Conservation (phyloP, 2,888 invertebrate genomes). For the Conistra vaccinii region DNA sequence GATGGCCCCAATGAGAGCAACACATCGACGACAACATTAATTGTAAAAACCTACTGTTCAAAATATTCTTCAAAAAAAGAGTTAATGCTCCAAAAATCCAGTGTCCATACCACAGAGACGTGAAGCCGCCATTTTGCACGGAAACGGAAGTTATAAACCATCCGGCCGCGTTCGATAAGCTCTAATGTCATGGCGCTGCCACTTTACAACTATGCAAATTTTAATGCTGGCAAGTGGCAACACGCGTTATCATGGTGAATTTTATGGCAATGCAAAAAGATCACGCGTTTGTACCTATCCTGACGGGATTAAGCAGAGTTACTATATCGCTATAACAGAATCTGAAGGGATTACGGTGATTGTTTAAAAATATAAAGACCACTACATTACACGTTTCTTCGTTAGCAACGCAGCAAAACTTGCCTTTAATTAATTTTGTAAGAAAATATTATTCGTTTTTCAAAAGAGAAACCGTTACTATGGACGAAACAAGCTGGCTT, state of each 20-base stretch:
- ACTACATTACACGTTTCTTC: neutral
- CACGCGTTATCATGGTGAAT: conserved; percentile 40
- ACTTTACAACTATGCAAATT: conserved; percentile 69
- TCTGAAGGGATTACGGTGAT: neutral
- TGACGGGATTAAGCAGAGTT: neutral
- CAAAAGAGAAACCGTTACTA: neutral
- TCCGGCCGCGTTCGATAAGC: conserved; percentile 73
- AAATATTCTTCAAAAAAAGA: conserved; percentile 6
- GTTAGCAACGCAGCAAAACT: neutral
- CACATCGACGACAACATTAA: neutral
- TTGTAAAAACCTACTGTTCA: neutral
- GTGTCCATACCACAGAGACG: conserved; percentile 53
- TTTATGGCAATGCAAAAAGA: conserved; percentile 31
- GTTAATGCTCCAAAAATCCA: conserved; percentile 39
- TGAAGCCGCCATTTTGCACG: conserved; percentile 61
- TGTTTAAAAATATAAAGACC: neutral
- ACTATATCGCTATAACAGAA: neutral
- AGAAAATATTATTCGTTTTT: neutral
- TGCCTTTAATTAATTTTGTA: neutral
- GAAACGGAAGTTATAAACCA: conserved; percentile 75
- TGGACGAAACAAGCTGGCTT: neutral
- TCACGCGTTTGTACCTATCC: conserved; percentile 13
- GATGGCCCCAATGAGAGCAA: neutral
- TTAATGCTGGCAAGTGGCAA: conserved; percentile 59
- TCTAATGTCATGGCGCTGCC: conserved; percentile 68